phyloP scores from a whole-genome alignment of 1,140 invertebrate genomes.

The Ylistrum balloti region DNA sequence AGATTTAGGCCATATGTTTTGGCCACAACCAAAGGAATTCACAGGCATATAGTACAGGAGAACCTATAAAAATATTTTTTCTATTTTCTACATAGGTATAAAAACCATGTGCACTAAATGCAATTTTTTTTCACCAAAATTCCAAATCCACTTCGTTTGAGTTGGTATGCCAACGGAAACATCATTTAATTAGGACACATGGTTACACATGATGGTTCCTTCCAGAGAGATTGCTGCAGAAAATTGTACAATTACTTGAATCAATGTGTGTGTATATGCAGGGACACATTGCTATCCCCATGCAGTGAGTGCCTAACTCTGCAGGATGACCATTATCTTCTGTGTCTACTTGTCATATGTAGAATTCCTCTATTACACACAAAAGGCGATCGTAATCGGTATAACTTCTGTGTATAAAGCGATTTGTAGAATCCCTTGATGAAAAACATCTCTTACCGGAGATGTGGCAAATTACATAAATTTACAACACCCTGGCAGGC shows the following conservation, averaged over 20 bases:
- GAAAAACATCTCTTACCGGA: background rate
- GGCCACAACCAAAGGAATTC: background rate
- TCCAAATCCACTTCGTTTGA: background rate
- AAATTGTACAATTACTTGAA: constrained; percentile 7
- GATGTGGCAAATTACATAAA: constrained; percentile 34
- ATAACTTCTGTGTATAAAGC: background rate
- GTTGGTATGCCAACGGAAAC: constrained; percentile 4
- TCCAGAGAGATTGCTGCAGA: background rate
- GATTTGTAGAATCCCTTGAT: constrained; percentile 38
- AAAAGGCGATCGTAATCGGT: background rate
- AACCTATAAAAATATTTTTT: constrained; percentile 29
- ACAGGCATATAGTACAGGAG: background rate
- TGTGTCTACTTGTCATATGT: background rate
- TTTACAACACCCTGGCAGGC: constrained; percentile 32
- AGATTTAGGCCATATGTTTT: constrained; percentile 29
- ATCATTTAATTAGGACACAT: constrained; percentile 24
- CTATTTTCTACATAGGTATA: constrained; percentile 20
- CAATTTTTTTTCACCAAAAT: background rate
- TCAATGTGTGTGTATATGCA: background rate
- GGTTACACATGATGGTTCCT: background rate
- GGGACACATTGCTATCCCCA: background rate
- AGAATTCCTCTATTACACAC: background rate
- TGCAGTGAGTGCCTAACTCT: background rate
- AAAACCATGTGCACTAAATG: background rate
- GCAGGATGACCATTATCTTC: background rate